These are phyloP conservation scores for Asbolus verrucosus DNA, from an alignment of 1,140 invertebrate species.

Conservation along the genomic window DNA sequence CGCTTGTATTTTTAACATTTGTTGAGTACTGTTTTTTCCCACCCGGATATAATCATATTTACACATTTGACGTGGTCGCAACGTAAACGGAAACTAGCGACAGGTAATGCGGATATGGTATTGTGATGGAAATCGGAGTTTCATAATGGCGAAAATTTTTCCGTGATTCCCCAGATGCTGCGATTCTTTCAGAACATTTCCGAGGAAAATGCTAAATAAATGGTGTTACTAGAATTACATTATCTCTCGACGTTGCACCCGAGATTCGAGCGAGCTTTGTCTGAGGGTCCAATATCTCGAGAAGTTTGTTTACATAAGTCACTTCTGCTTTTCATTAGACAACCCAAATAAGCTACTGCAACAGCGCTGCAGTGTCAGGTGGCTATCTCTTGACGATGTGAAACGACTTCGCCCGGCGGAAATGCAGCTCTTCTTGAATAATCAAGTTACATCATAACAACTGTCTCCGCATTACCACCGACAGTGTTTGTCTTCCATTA, in stretches of 20 bases:
- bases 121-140: slow-evolving; percentile 16
- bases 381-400: slow-evolving; percentile 25
- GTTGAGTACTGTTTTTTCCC: slow-evolving; percentile 23
- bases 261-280: slow-evolving; percentile 18
- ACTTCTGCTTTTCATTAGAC: slow-evolving; percentile 37
- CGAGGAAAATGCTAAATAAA: too few species aligned
- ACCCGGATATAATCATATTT: slow-evolving; percentile 14
- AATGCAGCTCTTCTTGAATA: slow-evolving; percentile 40
- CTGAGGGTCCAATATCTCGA: slow-evolving; percentile 26
- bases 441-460: slow-evolving; percentile 41
- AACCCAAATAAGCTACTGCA: slow-evolving; percentile 16
- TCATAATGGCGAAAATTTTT: slow-evolving; percentile 3
- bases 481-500: slow-evolving; percentile 26
- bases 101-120: slow-evolving; percentile 17
- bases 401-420: slow-evolving; percentile 14
- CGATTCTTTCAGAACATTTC: too few species aligned
- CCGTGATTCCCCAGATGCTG: too few species aligned
- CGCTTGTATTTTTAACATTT: slow-evolving; percentile 33
- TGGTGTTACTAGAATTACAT: slow-evolving; percentile 16
- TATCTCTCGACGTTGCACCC: not conserved
- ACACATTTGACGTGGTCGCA: slow-evolving; percentile 10
- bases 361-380: not conserved
- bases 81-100: slow-evolving; percentile 14
- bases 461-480: slow-evolving; percentile 24
- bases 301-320: slow-evolving; percentile 38